A percentile compares a stretch with the other conserved stretches of the same genome.
phyloP scores from a whole-genome alignment of 2,888 invertebrate species.

The Andrena chrysosceles region DNA sequence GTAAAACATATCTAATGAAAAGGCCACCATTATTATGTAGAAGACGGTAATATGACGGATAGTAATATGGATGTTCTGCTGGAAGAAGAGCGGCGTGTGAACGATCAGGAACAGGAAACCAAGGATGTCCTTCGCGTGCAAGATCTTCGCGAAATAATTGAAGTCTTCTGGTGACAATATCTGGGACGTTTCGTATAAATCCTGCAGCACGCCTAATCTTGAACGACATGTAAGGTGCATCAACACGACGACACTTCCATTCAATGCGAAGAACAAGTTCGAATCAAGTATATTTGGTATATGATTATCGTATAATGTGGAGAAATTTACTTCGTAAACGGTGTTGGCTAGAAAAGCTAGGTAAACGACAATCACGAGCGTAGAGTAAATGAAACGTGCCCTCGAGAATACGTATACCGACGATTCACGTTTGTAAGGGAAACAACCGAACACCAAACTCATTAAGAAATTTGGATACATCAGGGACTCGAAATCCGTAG shows the following conservation, averaged over 20 bases:
- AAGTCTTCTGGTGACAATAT: slow-evolving; percentile 66
- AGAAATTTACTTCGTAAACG: slow-evolving; percentile 68
- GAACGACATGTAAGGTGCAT: slow-evolving; percentile 49
- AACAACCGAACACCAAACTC: slow-evolving; percentile 67
- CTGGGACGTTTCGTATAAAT: slow-evolving; percentile 54
- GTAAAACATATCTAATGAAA: slow-evolving; percentile 73
- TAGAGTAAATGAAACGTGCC: slow-evolving; percentile 53
- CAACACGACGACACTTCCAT: slow-evolving; percentile 33
- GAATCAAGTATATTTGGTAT: rapidly evolving
- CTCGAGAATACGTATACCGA: slow-evolving; percentile 55
- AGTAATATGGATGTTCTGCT: rapidly evolving
- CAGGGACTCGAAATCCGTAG: slow-evolving; percentile 70
- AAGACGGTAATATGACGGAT: neutral
- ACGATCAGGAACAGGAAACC: slow-evolving; percentile 62
- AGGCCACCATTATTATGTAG: slow-evolving; percentile 64
- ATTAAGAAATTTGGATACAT: slow-evolving; percentile 73
- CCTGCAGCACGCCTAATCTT: slow-evolving; percentile 65
- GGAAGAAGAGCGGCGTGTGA: slow-evolving; percentile 62
- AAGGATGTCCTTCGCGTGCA: slow-evolving; percentile 74
- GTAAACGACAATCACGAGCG: slow-evolving; percentile 47
- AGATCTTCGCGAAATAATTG: slow-evolving; percentile 56
- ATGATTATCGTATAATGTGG: rapidly evolving
- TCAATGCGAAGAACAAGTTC: neutral
- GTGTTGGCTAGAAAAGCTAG: slow-evolving; percentile 1
- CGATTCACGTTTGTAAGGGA: slow-evolving; percentile 67